Percentiles rank a stretch among this genome's conserved stretches.
phyloP scores from a whole-genome alignment of 2,888 invertebrate species.

The Meiosimyza decipiens region DNA sequence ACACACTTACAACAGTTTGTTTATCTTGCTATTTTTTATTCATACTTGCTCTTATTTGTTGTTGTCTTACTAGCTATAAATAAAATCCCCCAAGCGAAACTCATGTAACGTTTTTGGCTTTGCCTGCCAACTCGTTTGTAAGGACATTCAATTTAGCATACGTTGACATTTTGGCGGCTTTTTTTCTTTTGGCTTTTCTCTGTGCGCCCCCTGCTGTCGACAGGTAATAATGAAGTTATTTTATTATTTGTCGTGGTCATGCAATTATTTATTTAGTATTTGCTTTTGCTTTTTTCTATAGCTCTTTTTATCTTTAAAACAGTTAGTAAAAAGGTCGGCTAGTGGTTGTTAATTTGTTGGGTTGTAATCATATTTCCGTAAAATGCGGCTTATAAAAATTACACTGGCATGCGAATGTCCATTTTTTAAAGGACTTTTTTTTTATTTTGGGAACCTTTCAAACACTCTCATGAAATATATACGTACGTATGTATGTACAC shows the following conservation, averaged over 20 bases:
- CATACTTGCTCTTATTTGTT: background rate
- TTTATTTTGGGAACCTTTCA: no score
- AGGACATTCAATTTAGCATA: background rate
- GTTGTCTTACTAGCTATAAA: background rate
- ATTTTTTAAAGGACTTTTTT: no score
- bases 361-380: background rate
- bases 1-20: background rate
- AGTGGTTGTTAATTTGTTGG: slow-evolving; percentile 2
- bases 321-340: background rate
- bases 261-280: slow-evolving; percentile 8
- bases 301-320: background rate
- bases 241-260: no score
- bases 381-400: no score
- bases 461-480: no score
- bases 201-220: background rate
- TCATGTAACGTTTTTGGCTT: slow-evolving; percentile 1
- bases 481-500: no score
- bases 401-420: no score
- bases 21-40: background rate
- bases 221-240: background rate
- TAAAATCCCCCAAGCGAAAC: background rate
- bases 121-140: slow-evolving; percentile 3
- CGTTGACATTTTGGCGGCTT: background rate
- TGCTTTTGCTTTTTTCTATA: background rate
- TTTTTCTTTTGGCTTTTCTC: background rate